Evolutionary conservation across 2,113 vertebrate genomes (phyloP).

Genomic region (Pteronura brasiliensis): DNA sequence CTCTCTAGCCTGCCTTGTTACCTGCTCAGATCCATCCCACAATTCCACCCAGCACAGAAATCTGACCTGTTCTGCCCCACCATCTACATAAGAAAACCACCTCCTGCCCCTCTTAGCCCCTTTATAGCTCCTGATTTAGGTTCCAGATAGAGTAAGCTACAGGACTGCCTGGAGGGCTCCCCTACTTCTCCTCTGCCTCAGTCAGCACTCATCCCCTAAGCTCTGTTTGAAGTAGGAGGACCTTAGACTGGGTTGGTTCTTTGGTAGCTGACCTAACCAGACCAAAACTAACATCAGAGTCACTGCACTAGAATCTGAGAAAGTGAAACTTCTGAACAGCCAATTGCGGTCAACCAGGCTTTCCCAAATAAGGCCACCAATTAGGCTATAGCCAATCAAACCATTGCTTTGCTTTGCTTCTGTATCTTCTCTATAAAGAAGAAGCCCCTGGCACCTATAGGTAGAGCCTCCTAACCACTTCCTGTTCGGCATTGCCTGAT

Average conservation of each 20-base stretch:
- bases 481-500: neutral
- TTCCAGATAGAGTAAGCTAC: neutral
- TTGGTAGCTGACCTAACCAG: neutral
- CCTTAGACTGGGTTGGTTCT: too few species aligned
- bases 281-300: neutral
- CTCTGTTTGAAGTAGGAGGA: neutral
- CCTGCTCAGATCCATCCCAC: neutral
- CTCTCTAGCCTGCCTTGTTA: neutral
- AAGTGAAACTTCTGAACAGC: neutral
- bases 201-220: neutral
- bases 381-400: neutral
- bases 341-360: too few species aligned
- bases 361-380: neutral
- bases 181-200: neutral
- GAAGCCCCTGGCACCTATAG: too few species aligned
- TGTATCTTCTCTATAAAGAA: neutral
- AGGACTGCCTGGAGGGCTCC: rapidly evolving
- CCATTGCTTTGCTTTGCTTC: neutral
- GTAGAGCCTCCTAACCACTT: neutral
- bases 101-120: neutral
- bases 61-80: neutral
- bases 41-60: neutral
- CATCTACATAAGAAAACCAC: neutral
- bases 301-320: too few species aligned
- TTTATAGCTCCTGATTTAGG: rapidly evolving